Conservation (phyloP, 2,797 vertebrate genomes). For the Psittacula derbiana region DNA sequence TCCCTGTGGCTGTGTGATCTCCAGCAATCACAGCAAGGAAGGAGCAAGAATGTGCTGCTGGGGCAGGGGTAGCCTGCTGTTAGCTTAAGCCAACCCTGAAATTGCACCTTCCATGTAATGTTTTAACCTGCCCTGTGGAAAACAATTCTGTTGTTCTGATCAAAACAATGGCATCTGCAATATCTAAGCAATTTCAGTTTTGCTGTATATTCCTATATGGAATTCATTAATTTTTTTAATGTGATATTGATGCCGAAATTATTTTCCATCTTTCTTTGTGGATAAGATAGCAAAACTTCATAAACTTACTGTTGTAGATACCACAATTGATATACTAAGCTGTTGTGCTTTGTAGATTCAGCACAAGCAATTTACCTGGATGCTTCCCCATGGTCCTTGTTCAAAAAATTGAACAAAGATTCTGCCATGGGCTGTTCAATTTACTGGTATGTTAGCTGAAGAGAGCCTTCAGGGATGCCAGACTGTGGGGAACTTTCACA, state of each 20-base stretch:
- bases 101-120: not conserved
- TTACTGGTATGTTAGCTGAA: not conserved
- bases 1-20: not conserved
- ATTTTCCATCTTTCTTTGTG: not conserved
- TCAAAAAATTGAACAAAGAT: not conserved
- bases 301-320: not conserved
- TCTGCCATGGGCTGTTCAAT: not conserved
- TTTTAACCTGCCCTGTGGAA: not conserved
- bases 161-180: not conserved
- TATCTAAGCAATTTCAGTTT: not conserved
- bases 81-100: not conserved
- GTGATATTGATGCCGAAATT: not conserved
- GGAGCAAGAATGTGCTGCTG: accelerated
- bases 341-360: not conserved
- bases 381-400: not conserved
- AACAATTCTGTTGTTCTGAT: not conserved
- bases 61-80: not conserved
- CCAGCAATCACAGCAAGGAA: not conserved
- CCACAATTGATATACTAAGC: not conserved
- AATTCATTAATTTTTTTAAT: not conserved
- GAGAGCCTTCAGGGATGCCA: not conserved
- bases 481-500: not conserved
- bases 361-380: not conserved
- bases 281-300: not conserved
- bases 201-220: not conserved